Evolutionary conservation across 2,888 invertebrate species (phyloP).

Genomic region (Aelia acuminata): DNA sequence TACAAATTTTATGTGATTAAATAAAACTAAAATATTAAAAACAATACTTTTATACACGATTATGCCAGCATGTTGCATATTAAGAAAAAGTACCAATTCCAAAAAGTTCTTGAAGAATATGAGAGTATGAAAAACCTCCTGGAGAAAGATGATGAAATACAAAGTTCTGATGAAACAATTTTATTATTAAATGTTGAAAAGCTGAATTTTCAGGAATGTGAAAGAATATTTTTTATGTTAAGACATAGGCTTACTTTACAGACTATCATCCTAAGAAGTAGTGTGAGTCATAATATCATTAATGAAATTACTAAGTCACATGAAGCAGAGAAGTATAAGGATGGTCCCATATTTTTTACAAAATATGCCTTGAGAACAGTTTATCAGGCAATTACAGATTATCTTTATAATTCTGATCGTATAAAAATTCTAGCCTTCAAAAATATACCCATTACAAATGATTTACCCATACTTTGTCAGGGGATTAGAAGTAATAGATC

Average conservation of each 20-base stretch:
- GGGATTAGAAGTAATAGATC: slow-evolving; percentile 39
- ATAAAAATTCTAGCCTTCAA: slow-evolving; percentile 51
- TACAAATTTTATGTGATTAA: slow-evolving; percentile 20
- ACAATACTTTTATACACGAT: not conserved
- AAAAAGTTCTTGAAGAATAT: slow-evolving; percentile 50
- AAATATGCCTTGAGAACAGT: slow-evolving; percentile 32
- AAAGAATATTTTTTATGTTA: slow-evolving; percentile 40
- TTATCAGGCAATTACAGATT: slow-evolving; percentile 47
- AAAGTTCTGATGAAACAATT: slow-evolving; percentile 11
- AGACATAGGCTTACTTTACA: slow-evolving; percentile 22
- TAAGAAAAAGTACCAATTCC: slow-evolving; percentile 28
- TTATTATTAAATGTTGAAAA: slow-evolving; percentile 37
- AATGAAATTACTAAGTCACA: slow-evolving; percentile 26
- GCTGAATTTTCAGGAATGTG: slow-evolving; percentile 33
- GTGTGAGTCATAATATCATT: not conserved
- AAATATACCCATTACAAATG: slow-evolving; percentile 26
- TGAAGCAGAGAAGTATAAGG: not conserved
- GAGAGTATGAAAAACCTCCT: slow-evolving; percentile 40
- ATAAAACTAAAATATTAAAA: slow-evolving; percentile 19
- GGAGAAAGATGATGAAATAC: not conserved
- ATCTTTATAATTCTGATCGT: slow-evolving; percentile 51
- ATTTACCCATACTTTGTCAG: slow-evolving; percentile 25
- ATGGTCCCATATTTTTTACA: slow-evolving; percentile 34
- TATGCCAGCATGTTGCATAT: not conserved
- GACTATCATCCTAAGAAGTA: slow-evolving; percentile 32